Evolutionary conservation across 2,888 invertebrate genomes (phyloP).

Genomic region (Apamea crenata): DNA sequence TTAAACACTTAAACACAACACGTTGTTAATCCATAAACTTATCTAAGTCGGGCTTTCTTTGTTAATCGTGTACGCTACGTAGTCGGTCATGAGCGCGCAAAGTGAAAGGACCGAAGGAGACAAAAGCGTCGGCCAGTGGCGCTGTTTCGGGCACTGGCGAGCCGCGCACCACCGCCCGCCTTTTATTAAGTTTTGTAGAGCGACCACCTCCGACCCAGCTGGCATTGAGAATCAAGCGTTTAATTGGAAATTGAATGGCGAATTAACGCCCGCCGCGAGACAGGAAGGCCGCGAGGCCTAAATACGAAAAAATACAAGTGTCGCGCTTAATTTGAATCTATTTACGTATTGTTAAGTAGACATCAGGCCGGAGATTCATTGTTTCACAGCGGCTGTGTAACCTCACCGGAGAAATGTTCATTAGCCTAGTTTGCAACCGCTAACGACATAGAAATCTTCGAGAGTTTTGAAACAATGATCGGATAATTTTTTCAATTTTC

Average conservation of each 20-base stretch:
- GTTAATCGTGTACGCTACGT: constrained; percentile 78
- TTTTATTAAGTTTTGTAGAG: constrained; percentile 87
- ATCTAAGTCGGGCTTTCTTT: constrained; percentile 86
- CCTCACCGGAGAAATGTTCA: constrained; percentile 75
- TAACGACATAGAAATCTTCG: constrained; percentile 76
- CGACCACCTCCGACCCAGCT: constrained; percentile 86
- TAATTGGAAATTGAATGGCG: constrained; percentile 90
- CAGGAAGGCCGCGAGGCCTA: constrained; percentile 87
- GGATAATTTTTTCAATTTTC: constrained; percentile 79
- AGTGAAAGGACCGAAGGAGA: constrained; percentile 88
- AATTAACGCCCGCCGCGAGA: constrained; percentile 83
- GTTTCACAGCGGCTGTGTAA: constrained; percentile 67
- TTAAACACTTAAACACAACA: constrained; percentile 67
- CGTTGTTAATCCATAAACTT: constrained; percentile 80
- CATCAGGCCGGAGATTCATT: constrained; percentile 66
- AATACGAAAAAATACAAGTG: constrained; percentile 82
- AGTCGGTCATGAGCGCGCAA: constrained; percentile 83
- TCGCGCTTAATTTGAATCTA: constrained; percentile 73
- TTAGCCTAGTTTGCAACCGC: constrained; percentile 71
- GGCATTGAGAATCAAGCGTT: constrained; percentile 89
- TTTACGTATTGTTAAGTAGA: constrained; percentile 69
- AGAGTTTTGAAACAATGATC: constrained; percentile 80
- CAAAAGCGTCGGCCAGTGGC: constrained; percentile 82
- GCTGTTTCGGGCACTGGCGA: constrained; percentile 84
- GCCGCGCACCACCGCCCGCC: constrained; percentile 86